Base-by-base conservation (phyloP, 2,113 vertebrate genomes). In the Brachyhypopomus occidentalis region DNA sequence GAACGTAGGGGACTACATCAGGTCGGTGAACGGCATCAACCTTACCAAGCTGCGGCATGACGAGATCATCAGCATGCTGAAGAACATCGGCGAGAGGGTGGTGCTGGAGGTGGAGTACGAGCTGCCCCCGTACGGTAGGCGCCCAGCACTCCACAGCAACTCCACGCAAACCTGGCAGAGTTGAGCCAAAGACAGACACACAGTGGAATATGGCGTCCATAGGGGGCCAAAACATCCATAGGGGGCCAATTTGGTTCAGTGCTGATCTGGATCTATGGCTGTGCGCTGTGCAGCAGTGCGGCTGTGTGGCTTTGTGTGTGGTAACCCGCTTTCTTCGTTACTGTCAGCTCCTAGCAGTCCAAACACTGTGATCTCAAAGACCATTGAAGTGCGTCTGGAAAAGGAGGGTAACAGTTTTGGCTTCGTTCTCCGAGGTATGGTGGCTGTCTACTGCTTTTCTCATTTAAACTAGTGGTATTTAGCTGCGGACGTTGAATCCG, bases 381-480 rank as follows among this genome's bases (percentile, higher is more conserved):
- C 95, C 2, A 95, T 97, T 4, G 97, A 98, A 16, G 94, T 99
- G 89, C 94, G 94, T 62, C 92, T 99, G 81, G 94, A 95, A 90
- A 99, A 98, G 89, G 97, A 99, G 87, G 97, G 97, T 78, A 97
- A 94, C 90, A 98, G 97, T 91, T 99, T 98, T 87, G 98, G 98
- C 52, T 99, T 99, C 0, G 97, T 99, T 79, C 91, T 99, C 86
- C 93, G 98, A 96, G 98, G 98, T 98, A 74, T 52, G 55, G n/a
- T 19, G 30, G 56, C 48, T 7, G 22, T 34, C n/a, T n/a, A 19
- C 5, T 1, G 11, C 23, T 23, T 41, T 55, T 34, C 64, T 38
- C 55, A 1, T 48, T 23, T 30, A 30, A 52, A 23, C 23, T 9
- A 12, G 34, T 12, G 45, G 45, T 52, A 14, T 52, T 52, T 14